Conservation (phyloP, 2,888 invertebrate genomes). For the Tipula confusa region DNA sequence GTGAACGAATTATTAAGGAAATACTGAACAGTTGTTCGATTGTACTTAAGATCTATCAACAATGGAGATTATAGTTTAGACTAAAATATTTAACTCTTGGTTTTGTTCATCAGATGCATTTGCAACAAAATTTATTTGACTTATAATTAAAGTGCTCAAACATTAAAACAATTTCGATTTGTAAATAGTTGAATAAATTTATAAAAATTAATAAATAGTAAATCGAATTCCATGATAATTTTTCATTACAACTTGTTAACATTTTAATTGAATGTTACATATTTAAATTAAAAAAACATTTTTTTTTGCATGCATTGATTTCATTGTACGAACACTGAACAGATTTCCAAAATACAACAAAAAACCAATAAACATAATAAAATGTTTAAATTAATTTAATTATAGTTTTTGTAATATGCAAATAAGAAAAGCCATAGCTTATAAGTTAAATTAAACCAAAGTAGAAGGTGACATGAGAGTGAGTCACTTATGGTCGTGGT, state of each 20-base stretch:
- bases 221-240: not conserved
- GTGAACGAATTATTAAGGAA: too few species aligned
- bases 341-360: not conserved
- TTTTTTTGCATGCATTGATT: not conserved
- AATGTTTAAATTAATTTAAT: conserved; percentile 12
- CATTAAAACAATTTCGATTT: too few species aligned
- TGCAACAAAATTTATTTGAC: too few species aligned
- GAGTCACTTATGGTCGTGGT: not conserved
- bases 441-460: not conserved
- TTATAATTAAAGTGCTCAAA: too few species aligned
- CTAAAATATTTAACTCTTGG: too few species aligned
- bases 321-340: not conserved
- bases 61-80: too few species aligned
- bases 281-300: not conserved
- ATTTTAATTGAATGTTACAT: not conserved
- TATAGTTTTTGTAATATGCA: not conserved
- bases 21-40: too few species aligned
- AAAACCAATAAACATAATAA: not conserved
- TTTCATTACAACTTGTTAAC: not conserved
- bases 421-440: not conserved
- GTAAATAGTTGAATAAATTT: too few species aligned
- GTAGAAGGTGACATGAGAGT: conserved; percentile 12
- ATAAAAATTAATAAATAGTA: too few species aligned
- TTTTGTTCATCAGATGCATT: too few species aligned
- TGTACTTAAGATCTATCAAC: too few species aligned